Base-by-base conservation (phyloP, 2,888 invertebrate genomes). In the Osedax frankpressi region DNA sequence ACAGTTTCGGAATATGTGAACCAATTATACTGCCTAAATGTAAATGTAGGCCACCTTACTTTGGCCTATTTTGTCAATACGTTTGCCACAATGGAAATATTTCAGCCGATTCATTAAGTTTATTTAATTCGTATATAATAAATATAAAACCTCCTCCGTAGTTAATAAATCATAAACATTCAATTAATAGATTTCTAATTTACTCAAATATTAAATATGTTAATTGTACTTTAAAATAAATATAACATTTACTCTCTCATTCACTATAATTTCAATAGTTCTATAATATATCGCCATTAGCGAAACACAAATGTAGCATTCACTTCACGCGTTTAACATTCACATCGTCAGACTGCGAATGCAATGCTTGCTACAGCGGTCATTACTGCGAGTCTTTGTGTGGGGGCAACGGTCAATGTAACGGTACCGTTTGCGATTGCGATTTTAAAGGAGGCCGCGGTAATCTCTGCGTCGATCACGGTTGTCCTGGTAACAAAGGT, bases 371-470 rank as follows among this genome's bases (percentile, higher is more conserved):
- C 59, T 77, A 75, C 69, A 73, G 74, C 65, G 78, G 77, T 25
- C 75, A 73, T 24, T 73, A 75, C 28, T 78, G 78, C 30, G 70
- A 77, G n/a, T 26, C 59, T 1, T 74, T 76, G 2, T 80, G 80
- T 70, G 77, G 77, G 30, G 75, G 76, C 14, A 76, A 75, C 1
- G 79, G 80, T 2, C 73, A 73, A 26, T 79, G 79, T 70, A 74
- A 75, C 2, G 74, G 75, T 30, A 78, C 76, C 1, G 71, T 67
- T 6, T 80, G 80, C 75, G 77, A 79, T 65, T 80, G 80, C 75
- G 80, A 79, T 2, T 77, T 77, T 19, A 76, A 70, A 68, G 79
- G 79, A 26, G 78, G 78, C 69, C 74, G 79, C 3, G 80, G 80
- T 28, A 76, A 78, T 19, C 75, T 73, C 75, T 80, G 80, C 74